phyloP scores from a whole-genome alignment of 2,888 invertebrate genomes.

The Parnassius smintheus region DNA sequence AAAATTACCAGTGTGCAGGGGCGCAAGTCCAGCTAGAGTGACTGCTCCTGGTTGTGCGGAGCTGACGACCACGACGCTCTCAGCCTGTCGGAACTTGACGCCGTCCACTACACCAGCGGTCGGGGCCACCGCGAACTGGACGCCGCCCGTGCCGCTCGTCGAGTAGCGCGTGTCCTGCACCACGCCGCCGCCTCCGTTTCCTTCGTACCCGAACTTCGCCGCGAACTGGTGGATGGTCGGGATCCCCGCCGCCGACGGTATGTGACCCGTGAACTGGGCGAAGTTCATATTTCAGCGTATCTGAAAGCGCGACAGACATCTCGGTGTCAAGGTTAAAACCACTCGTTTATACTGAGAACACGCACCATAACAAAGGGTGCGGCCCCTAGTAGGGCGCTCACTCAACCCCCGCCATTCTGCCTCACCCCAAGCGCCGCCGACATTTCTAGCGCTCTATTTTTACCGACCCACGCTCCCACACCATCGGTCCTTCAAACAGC shows the following conservation, averaged over 20 bases:
- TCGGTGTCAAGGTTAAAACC: slow-evolving; percentile 30
- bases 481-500: slow-evolving; percentile 49
- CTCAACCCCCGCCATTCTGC: slow-evolving; percentile 79
- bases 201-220: slow-evolving; percentile 84
- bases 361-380: slow-evolving; percentile 57
- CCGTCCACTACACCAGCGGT: slow-evolving; percentile 61
- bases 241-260: slow-evolving; percentile 86
- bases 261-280: slow-evolving; percentile 91
- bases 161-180: slow-evolving; percentile 71
- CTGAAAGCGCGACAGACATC: slow-evolving; percentile 35
- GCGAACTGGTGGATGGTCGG: slow-evolving; percentile 92
- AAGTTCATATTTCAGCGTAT: slow-evolving; percentile 85
- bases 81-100: slow-evolving; percentile 83
- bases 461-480: slow-evolving; percentile 74
- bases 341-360: slow-evolving; percentile 24
- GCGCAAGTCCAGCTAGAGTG: slow-evolving; percentile 62
- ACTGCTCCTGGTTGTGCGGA: slow-evolving; percentile 76
- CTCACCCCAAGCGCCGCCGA: slow-evolving; percentile 68
- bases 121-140: slow-evolving; percentile 66
- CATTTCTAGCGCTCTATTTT: slow-evolving; percentile 76
- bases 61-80: slow-evolving; percentile 75
- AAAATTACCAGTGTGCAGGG: slow-evolving; percentile 64
- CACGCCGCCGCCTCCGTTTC: slow-evolving; percentile 55
- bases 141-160: slow-evolving; percentile 46
- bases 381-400: slow-evolving; percentile 65